Base-by-base conservation (phyloP, 1,140 invertebrate species). In the Aporrectodea caliginosa region DNA sequence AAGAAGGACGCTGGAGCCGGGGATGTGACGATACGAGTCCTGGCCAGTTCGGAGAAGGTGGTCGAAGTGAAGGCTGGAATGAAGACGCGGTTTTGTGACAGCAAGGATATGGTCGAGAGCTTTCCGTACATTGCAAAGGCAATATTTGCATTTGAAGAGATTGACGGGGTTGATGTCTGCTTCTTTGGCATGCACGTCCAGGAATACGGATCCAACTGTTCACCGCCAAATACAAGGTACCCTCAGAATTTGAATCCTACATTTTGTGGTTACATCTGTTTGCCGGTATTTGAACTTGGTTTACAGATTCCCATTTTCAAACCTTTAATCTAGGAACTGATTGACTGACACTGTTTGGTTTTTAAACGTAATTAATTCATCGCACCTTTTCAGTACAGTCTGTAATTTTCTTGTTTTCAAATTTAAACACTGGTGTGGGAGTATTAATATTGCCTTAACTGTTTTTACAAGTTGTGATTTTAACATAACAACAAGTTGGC, bases 111-210 rank as follows among this genome's bases (percentile, higher is more conserved):
- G 89, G 91, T 92, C 71, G 77, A 78, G 1, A 70, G 30, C 58
- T 99, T 99, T 90, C 97, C 97, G 0, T 99, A 98, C 87, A 90
- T 95, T 81, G 96, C 98, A 33, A 99, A 99, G 90, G 97, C 98
- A 1, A 90, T 99, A 76, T 99, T 99, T 90, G 98, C 98, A 77
- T 99, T 99, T 90, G 97, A 99, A 89, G 96, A 99, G 85, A 94
- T 99, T 35, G 97, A 99, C 86, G 97, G 97, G 31, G 93, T 93
- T 2, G 98, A 99, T 89, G 96, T 99, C 1, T 99, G 98, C 89
- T 99, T 99, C 91, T 99, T 99, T 89, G 98, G 98, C 78, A 98
- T 99, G 95, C 98, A 99, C 88, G 98, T 99, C 0, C 97, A 99
- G 90, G 98, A 99, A 89, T 99, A 99, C 88, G 97, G 97, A n/a